phyloP scores from a whole-genome alignment of 2,113 vertebrate genomes.

The Cebus imitator region DNA sequence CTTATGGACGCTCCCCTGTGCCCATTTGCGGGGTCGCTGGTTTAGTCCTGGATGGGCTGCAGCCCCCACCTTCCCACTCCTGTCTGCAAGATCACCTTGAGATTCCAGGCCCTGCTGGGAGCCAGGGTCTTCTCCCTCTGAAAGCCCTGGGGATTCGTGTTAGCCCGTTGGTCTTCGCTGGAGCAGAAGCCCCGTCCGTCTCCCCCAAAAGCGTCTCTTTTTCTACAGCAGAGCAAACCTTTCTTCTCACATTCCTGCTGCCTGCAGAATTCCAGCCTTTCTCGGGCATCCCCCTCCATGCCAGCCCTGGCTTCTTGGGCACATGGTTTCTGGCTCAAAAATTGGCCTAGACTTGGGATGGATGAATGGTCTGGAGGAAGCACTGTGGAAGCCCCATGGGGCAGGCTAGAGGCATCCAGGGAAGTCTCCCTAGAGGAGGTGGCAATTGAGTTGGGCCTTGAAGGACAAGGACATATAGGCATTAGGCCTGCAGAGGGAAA shows the following conservation, averaged over 20 bases:
- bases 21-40: rapidly evolving
- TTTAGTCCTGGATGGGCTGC: background rate
- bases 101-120: background rate
- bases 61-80: rapidly evolving
- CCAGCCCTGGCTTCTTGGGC: background rate
- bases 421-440: background rate
- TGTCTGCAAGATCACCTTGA: background rate
- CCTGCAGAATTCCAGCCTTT: background rate
- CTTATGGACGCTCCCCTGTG: rapidly evolving
- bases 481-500: background rate
- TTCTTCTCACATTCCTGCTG: background rate
- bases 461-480: rapidly evolving
- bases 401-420: background rate
- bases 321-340: background rate
- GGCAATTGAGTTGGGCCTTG: rapidly evolving
- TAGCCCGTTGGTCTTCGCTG: rapidly evolving
- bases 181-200: background rate
- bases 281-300: rapidly evolving
- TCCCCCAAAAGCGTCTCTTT: background rate
- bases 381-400: background rate
- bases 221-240: too few species aligned
- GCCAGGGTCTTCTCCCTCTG: background rate
- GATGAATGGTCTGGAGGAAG: too few species aligned
- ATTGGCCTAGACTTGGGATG: background rate
- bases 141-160: rapidly evolving